phyloP scores from a whole-genome alignment of 2,797 vertebrate species.

The Cossypha heuglini region DNA sequence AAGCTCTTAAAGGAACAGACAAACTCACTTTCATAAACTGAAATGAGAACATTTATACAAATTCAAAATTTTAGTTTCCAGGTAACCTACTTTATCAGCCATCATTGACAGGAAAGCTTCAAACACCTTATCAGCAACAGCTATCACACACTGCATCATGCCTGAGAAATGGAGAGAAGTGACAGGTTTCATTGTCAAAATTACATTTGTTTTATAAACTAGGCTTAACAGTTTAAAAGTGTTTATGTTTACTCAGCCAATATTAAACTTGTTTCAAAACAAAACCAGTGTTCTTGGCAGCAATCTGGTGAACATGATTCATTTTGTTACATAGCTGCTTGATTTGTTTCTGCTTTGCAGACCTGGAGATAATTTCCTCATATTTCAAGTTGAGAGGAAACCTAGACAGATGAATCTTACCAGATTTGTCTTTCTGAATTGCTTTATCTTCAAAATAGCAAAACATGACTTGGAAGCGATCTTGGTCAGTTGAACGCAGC shows the following conservation, averaged over 20 bases:
- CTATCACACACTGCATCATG: slow-evolving; percentile 98
- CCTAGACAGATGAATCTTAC: slow-evolving; percentile 66
- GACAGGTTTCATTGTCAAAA: neutral
- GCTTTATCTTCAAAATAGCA: slow-evolving; percentile 96
- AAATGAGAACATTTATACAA: neutral
- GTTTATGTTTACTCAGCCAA: neutral
- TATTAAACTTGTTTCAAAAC: neutral
- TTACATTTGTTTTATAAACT: neutral
- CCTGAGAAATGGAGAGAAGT: slow-evolving; percentile 74
- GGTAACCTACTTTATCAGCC: slow-evolving; percentile 90
- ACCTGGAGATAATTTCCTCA: neutral
- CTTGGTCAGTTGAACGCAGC: slow-evolving; percentile 86
- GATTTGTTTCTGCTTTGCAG: neutral
- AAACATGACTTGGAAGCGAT: slow-evolving; percentile 98
- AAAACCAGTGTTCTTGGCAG: neutral
- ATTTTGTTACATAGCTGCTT: neutral
- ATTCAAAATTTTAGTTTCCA: neutral
- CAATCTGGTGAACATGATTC: neutral
- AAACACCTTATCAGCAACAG: slow-evolving; percentile 96
- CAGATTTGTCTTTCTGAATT: slow-evolving; percentile 98
- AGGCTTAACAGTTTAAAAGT: neutral
- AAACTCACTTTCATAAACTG: neutral
- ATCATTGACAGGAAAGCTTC: slow-evolving; percentile 98
- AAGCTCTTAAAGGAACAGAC: neutral
- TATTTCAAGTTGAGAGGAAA: neutral